Evolutionary conservation across 2,888 invertebrate genomes (phyloP), one percentile per base, ranked within the genome.

Genomic region (Dendrolimus houi): DNA sequence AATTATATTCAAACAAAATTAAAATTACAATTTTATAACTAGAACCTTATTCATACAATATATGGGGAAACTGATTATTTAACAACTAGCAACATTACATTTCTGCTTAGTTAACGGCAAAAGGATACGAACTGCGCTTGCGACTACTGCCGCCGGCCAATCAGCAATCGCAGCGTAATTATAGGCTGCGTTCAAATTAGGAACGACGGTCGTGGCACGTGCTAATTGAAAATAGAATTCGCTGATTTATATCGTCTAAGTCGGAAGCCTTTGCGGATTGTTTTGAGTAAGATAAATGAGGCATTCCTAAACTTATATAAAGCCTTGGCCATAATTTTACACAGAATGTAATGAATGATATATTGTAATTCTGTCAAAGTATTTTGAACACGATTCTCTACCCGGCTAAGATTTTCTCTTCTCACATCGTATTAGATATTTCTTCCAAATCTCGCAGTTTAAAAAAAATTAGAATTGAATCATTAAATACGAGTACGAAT

Each of bases 161-260:
- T 87, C 85, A 78, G 75, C 67, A 75, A 64, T 62, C 66, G 70
- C 71, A 70, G 69, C 75, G 78, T 88, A 88, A 87, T 87, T 87
- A 88, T 89, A 89, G 82, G 76, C 71, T 76, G 75, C 74, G 78
- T 82, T 85, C 82, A 75, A 88, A 88, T 87, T 87, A 88, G 88
- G 86, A 81, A 74, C 82, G 80, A 77, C 77, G 78, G 74, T 76
- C 72, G 71, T 77, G 71, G 77, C 74, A 75, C 79, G 75, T 71
- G 79, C 79, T 84, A 83, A 85, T 84, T 85, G 82, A 82, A 85
- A 85, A 83, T 85, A 81, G 86, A 80, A 81, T 85, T 79, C 67
- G 65, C 76, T 77, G 83, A 83, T 83, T 83, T 81, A 78, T 82
- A 80, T 80, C 79, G 63, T 68, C 65, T 65, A 63, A 73, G 70